Evolutionary conservation across 2,113 vertebrate genomes (phyloP).

Genomic region (Puntigrus tetrazona): DNA sequence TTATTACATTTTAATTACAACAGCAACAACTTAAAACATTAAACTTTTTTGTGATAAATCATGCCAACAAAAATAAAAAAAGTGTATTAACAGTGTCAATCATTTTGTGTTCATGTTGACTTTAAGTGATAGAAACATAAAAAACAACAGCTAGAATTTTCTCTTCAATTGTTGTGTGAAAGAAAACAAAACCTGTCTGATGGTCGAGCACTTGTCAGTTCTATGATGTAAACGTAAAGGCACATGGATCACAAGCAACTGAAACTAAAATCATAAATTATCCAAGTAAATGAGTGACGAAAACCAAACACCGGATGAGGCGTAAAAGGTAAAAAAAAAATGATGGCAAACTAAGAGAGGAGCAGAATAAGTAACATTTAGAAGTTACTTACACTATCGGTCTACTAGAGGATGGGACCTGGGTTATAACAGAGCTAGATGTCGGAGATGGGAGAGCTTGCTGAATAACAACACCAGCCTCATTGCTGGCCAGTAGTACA

Average conservation of each 20-base stretch:
- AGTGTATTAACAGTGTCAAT: background rate
- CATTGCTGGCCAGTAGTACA: conserved; percentile 94
- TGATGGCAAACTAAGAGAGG: conserved; percentile 47
- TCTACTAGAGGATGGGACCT: conserved; percentile 95
- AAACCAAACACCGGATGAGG: conserved; percentile 51
- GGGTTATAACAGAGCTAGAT: conserved; percentile 99
- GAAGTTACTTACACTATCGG: conserved; percentile 94
- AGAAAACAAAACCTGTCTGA: background rate
- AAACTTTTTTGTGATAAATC: background rate
- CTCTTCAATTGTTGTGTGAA: background rate
- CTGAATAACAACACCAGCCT: conserved; percentile 98
- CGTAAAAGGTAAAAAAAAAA: conserved; percentile 52
- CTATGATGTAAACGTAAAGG: background rate
- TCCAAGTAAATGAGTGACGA: background rate
- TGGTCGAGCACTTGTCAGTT: background rate
- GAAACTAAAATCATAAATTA: background rate
- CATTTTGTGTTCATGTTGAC: background rate
- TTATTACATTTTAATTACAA: background rate
- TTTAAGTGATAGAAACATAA: background rate
- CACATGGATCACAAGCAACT: conserved; percentile 28
- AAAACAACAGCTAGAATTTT: background rate
- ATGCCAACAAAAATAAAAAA: background rate
- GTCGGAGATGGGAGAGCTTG: conserved; percentile 97
- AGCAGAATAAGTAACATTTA: conserved; percentile 64
- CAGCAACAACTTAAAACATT: too few species aligned